Base-by-base conservation (phyloP, 1,140 invertebrate genomes). In the Dufourea novaeangliae region DNA sequence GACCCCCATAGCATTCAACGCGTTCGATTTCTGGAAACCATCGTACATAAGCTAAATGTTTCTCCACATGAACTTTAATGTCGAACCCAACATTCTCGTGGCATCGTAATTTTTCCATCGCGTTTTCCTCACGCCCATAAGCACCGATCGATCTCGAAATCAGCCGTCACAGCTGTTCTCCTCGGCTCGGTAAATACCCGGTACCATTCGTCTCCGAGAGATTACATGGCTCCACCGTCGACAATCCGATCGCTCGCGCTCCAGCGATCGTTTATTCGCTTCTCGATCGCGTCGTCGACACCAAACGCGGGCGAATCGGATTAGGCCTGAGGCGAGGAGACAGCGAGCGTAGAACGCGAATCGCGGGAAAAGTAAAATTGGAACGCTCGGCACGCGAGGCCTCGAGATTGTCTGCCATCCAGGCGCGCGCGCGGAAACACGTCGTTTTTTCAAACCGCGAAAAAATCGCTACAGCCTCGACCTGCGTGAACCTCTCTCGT, bases 331-430 rank as follows among this genome's bases (percentile, higher is more conserved):
- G 50, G n/a, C 69, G 34, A 74, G n/a, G 27, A 70, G 61, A 54
- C 57, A n/a, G 11, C 22, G 69, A 70, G 69, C 79, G 77, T 57
- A 32, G 37, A 78, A 64, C 56, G 62, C 57, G 73, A 73, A 61
- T 73, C 50, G 80, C 77, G 57, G 69, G 74, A 80, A 80, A 76
- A 86, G 70, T 78, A 79, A 85, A 86, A 81, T 79, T 86, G 68
- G 84, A 84, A 84, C 81, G 82, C 66, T 41, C 44, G 81, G 75
- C 69, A 86, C 75, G 81, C 77, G 74, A 82, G 59, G 75, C 59
- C 74, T 71, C 78, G 75, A 70, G 77, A 83, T 78, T 76, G 72
- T 39, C 29, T 39, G 34, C 52, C 34, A 73, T 78, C 63, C 27
- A n/a, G n/a, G n/a, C n/a, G n/a, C n/a, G n/a, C n/a, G n/a, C 6